Evolutionary conservation across 2,113 vertebrate species (phyloP).

Genomic region (Progne subis): DNA sequence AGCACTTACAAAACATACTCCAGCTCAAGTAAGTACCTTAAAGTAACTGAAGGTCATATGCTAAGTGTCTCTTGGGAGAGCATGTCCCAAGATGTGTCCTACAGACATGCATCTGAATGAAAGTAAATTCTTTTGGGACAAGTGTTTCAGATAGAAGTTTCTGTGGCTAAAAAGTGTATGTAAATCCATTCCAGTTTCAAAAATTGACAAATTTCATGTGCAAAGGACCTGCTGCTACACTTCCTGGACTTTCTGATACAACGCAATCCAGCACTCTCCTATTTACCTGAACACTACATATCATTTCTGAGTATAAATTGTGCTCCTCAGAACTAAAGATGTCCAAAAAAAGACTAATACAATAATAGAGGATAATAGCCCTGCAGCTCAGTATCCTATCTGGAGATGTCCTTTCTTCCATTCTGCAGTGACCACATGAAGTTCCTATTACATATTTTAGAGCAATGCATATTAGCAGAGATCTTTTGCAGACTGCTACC

Average conservation of each 20-base stretch:
- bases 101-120: background rate
- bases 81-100: background rate
- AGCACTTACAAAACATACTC: background rate
- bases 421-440: background rate
- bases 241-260: background rate
- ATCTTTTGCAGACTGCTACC: background rate
- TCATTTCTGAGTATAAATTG: accelerated
- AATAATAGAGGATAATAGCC: background rate
- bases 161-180: background rate
- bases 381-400: background rate
- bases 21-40: background rate
- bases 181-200: background rate
- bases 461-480: background rate
- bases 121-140: background rate
- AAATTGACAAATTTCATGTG: background rate
- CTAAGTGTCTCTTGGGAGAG: background rate
- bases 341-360: background rate
- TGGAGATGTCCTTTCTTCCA: background rate
- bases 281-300: background rate
- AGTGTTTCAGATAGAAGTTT: background rate
- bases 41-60: background rate
- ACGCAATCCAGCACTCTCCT: background rate
- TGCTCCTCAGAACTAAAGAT: background rate
- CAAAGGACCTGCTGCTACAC: background rate
- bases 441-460: background rate